Evolutionary conservation across 2,888 invertebrate genomes (phyloP), one percentile per base, ranked within the genome.

Genomic region (Pollenia amentaria): DNA sequence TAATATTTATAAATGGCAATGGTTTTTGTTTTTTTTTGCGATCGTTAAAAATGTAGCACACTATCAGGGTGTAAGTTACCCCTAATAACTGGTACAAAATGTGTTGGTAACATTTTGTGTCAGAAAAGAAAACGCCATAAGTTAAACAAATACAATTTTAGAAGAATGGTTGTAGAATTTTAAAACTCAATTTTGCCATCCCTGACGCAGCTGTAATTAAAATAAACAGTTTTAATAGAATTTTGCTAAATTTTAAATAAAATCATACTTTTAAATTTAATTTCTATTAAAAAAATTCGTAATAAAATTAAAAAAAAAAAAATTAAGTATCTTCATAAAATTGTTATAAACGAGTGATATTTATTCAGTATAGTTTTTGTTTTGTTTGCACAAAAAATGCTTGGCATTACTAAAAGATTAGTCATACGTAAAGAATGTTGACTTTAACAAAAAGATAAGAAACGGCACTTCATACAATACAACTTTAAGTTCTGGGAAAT

Each of bases 391-490:
- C 6, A 29, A 48, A 29, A 57, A 16, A n/a, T 7, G 21, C n/a
- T 75, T 73, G 60, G 46, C 73, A 75, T 81, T 81, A 60, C 81
- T 48, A 75, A 81, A 67, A 55, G 55, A 84, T 84, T 84, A 84
- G 70, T 84, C 84, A 84, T 76, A 64, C 40, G 16, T 38, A 14
- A 29, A 72, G 51, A 79, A 79, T 70, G 29, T 53, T 53, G 53
- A 57, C n/a, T 76, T 65, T 14, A 62, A 72, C 8, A 51, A 46
- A 42, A 60, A 11, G 38, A 62, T 60, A 75, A 75, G 16, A 21
- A 60, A 73, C 46, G 42, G 44, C 46, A 62, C 10, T 48, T 9
- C 29, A 44, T 44, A 44, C 21, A 57, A 57, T n/a, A 60, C 60
- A 46, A 44, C 29, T 29, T 42, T 11, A 46, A 48, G 9, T 40